Evolutionary conservation across 2,113 vertebrate genomes (phyloP).

Genomic region (Mesocricetus auratus): DNA sequence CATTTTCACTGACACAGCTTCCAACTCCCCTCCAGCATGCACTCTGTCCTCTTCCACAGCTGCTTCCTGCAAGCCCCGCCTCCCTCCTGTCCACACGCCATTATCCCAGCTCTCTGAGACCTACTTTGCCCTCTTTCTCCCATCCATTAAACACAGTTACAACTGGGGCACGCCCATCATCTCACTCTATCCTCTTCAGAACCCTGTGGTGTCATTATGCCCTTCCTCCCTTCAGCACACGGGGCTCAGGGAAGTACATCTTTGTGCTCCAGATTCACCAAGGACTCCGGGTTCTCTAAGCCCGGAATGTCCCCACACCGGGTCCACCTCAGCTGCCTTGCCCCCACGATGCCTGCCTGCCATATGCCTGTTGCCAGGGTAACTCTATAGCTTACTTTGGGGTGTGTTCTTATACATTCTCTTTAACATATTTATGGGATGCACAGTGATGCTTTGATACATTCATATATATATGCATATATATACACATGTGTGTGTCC

Average conservation of each 20-base stretch:
- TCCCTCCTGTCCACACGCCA: not conserved
- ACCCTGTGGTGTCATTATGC: fast-evolving
- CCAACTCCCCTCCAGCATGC: not conserved
- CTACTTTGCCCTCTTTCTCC: not conserved
- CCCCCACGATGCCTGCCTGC: not conserved
- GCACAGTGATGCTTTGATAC: not conserved
- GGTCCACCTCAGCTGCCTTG: not conserved
- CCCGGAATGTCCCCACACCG: not conserved
- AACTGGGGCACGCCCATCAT: not conserved
- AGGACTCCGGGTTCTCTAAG: fast-evolving
- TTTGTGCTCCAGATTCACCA: fast-evolving
- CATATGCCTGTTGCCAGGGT: not conserved
- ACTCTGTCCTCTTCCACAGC: not conserved
- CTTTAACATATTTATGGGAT: not conserved
- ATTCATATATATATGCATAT: not conserved
- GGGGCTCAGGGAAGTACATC: not conserved
- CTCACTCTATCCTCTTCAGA: not conserved
- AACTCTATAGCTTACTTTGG: not conserved
- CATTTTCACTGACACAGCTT: not conserved
- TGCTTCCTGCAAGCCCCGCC: not conserved
- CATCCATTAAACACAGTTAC: not conserved
- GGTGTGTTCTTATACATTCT: not conserved
- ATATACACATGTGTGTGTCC: not conserved
- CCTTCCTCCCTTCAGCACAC: not conserved
- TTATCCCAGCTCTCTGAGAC: not conserved